These are phyloP conservation scores for Lysandra coridon DNA, from an alignment of 2,888 invertebrate species.

Conservation along the genomic window DNA sequence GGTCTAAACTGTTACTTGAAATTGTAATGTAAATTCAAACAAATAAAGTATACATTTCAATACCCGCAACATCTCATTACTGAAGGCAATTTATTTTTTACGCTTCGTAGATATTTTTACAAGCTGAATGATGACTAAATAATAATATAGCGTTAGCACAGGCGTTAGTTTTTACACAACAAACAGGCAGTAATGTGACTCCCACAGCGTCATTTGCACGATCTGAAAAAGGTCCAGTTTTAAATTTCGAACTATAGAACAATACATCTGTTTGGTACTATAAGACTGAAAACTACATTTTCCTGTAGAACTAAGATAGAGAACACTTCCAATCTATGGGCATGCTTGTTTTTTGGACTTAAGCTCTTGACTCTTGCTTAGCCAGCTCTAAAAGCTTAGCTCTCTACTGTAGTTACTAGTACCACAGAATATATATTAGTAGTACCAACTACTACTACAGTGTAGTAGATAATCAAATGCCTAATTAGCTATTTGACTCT, in stretches of 20 bases:
- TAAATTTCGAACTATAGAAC: neutral
- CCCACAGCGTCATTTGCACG: neutral
- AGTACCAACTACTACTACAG: no score
- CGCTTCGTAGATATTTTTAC: slow-evolving; percentile 33
- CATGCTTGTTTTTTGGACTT: no score
- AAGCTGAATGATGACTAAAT: slow-evolving; percentile 37
- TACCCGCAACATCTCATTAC: slow-evolving; percentile 7
- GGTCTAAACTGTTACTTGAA: neutral
- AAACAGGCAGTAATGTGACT: neutral
- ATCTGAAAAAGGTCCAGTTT: neutral
- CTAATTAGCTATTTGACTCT: no score
- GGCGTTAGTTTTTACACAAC: slow-evolving; percentile 31
- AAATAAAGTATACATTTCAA: neutral
- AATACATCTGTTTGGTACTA: no score
- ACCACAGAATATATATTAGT: no score
- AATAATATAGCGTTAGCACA: slow-evolving; percentile 35
- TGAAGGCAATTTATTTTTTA: slow-evolving; percentile 42
- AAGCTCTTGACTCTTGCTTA: no score
- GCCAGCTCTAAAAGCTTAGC: no score
- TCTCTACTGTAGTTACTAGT: no score
- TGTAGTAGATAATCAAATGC: no score
- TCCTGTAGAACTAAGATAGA: no score
- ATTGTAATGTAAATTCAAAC: neutral
- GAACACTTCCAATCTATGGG: no score
- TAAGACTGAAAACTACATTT: no score